Evolutionary conservation across 2,797 vertebrate species (phyloP).

Genomic region (Notoglanidium macrostoma): DNA sequence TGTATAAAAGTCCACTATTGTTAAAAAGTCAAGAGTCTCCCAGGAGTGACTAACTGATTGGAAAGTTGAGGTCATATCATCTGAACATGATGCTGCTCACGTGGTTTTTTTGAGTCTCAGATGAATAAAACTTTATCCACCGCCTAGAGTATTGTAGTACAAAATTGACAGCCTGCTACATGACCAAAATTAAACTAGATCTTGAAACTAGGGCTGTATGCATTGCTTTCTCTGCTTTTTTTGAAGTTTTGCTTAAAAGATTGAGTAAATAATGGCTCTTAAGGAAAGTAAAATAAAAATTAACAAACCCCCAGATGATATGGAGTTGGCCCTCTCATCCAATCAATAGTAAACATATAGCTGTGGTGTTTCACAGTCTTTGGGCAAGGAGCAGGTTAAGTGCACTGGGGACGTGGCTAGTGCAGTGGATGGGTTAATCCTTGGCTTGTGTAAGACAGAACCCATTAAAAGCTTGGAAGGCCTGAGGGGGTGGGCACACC

Average conservation of each 20-base stretch:
- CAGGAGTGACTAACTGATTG: constrained; percentile 35
- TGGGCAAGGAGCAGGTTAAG: constrained; percentile 46
- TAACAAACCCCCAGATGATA: constrained; percentile 12
- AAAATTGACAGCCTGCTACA: background rate
- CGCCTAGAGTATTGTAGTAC: background rate
- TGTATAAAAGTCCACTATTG: constrained; percentile 45
- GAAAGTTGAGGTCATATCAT: constrained; percentile 32
- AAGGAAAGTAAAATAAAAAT: constrained; percentile 7
- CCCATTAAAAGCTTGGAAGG: constrained; percentile 49
- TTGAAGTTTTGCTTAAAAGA: constrained; percentile 30
- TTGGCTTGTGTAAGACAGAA: constrained; percentile 46
- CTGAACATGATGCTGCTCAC: background rate
- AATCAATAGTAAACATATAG: constrained; percentile 46
- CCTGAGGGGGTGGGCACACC: constrained; percentile 55
- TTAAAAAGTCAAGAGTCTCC: constrained; percentile 56
- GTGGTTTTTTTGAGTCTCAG: background rate
- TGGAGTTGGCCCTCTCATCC: constrained; percentile 29
- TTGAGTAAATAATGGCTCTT: constrained; percentile 32
- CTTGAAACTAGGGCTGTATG: background rate
- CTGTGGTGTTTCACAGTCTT: constrained; percentile 30
- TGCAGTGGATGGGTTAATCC: constrained; percentile 46
- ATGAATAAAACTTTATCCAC: background rate
- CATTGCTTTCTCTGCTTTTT: background rate
- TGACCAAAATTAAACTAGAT: background rate
- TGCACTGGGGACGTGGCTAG: constrained; percentile 22